Percentiles rank a stretch among this genome's conserved stretches.
These are phyloP conservation scores for Erpobdella octoculata DNA, from an alignment of 2,888 invertebrate genomes.

Conservation along the genomic window DNA sequence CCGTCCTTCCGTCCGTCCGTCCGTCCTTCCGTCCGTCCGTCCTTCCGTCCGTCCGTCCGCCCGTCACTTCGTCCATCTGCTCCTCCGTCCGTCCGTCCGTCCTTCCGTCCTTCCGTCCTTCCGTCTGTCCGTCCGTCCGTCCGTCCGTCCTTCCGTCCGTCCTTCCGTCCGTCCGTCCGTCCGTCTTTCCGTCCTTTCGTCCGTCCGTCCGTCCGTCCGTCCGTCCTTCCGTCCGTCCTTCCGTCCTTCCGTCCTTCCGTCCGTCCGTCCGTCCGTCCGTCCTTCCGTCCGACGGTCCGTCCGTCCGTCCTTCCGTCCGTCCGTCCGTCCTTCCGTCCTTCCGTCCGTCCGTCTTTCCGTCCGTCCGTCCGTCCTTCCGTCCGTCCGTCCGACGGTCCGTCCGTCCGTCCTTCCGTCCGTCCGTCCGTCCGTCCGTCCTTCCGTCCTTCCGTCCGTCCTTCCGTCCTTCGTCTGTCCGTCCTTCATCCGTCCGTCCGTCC, in stretches of 20 bases:
- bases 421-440: not conserved
- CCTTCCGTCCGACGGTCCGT: not conserved
- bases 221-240: not conserved
- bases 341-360: too few relatives aligned
- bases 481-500: too few relatives aligned
- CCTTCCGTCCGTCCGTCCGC: not conserved
- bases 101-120: not conserved
- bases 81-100: not conserved
- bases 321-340: not conserved
- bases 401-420: not conserved
- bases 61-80: too few relatives aligned
- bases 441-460: constrained; percentile 13
- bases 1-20: not conserved
- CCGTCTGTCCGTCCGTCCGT: too few relatives aligned
- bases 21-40: constrained; percentile 2
- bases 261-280: not conserved
- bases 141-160: constrained; percentile 10
- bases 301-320: not conserved
- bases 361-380: not conserved
- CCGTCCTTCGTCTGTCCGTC: constrained; percentile 12
- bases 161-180: constrained; percentile 5
- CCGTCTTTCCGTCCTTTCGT: too few relatives aligned
- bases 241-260: not conserved
- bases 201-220: not conserved
- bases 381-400: not conserved